Evolutionary conservation across 1,140 invertebrate genomes (phyloP).

Genomic region (Tenebrio molitor): DNA sequence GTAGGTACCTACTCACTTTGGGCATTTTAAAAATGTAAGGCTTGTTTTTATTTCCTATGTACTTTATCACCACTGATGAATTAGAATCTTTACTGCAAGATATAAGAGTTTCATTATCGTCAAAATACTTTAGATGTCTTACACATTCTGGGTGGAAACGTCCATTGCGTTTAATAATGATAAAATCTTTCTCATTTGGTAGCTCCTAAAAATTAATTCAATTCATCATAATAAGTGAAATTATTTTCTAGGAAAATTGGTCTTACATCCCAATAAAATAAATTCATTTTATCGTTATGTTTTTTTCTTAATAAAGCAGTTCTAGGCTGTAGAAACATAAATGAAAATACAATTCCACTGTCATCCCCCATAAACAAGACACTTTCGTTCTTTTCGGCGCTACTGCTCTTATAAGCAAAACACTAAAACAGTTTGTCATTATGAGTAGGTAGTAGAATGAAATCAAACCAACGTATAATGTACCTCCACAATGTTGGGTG

Average conservation of each 20-base stretch:
- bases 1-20: slow-evolving; percentile 67
- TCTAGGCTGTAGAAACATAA: slow-evolving; percentile 68
- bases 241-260: too few species aligned
- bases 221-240: too few species aligned
- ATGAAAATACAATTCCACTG: slow-evolving; percentile 66
- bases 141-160: slow-evolving; percentile 66
- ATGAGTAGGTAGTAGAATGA: slow-evolving; percentile 6
- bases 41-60: slow-evolving; percentile 65
- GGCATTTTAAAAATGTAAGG: slow-evolving; percentile 68
- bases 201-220: slow-evolving; percentile 64
- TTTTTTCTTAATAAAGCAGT: slow-evolving; percentile 67
- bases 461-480: not conserved
- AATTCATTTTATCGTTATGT: slow-evolving; percentile 67
- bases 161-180: slow-evolving; percentile 62
- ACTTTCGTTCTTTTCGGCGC: slow-evolving; percentile 53
- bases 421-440: slow-evolving; percentile 62
- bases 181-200: slow-evolving; percentile 66
- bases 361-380: slow-evolving; percentile 69
- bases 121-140: slow-evolving; percentile 64
- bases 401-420: slow-evolving; percentile 63
- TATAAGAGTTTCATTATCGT: slow-evolving; percentile 65
- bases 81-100: slow-evolving; percentile 69
- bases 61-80: slow-evolving; percentile 66
- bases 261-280: slow-evolving; percentile 71
- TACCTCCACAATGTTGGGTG: slow-evolving; percentile 67